Percentiles rank a stretch among this genome's conserved stretches.
Evolutionary conservation across 2,797 vertebrate genomes (phyloP).

Genomic region (Cyprinodon diabolis): DNA sequence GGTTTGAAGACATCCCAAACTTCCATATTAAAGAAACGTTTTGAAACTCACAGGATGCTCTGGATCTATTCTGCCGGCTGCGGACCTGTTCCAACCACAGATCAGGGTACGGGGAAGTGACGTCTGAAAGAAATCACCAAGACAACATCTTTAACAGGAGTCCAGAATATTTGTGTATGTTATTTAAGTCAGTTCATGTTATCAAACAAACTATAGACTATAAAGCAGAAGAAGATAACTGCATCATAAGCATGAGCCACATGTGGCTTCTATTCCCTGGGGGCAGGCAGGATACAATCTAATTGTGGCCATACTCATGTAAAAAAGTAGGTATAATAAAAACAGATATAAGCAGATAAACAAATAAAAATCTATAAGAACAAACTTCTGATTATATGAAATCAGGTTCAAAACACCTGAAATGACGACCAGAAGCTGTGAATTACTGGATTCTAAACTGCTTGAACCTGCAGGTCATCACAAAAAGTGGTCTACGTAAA

Average conservation of each 20-base stretch:
- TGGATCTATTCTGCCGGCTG: constrained; percentile 92
- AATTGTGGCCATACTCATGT: too few species aligned
- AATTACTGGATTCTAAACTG: background rate
- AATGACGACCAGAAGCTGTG: background rate
- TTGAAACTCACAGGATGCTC: constrained; percentile 87
- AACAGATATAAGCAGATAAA: too few species aligned
- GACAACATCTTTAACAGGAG: constrained; percentile 60
- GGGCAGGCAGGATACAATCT: too few species aligned
- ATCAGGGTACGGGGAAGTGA: constrained; percentile 92
- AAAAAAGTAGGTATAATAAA: too few species aligned
- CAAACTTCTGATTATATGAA: background rate
- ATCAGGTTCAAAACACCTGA: background rate
- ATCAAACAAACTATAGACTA: constrained; percentile 41
- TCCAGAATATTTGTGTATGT: constrained; percentile 46
- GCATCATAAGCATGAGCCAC: constrained; percentile 34
- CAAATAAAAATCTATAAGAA: too few species aligned
- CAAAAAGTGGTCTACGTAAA: background rate
- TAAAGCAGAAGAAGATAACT: constrained; percentile 56
- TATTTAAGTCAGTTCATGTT: constrained; percentile 43
- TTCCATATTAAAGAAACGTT: constrained; percentile 37
- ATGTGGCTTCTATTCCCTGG: too few species aligned
- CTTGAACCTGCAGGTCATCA: background rate
- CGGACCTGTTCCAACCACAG: constrained; percentile 96
- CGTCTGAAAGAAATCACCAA: constrained; percentile 78
- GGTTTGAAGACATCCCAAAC: constrained; percentile 58